Conservation (phyloP, 2,113 vertebrate genomes). For the Dissostichus mawsoni region DNA sequence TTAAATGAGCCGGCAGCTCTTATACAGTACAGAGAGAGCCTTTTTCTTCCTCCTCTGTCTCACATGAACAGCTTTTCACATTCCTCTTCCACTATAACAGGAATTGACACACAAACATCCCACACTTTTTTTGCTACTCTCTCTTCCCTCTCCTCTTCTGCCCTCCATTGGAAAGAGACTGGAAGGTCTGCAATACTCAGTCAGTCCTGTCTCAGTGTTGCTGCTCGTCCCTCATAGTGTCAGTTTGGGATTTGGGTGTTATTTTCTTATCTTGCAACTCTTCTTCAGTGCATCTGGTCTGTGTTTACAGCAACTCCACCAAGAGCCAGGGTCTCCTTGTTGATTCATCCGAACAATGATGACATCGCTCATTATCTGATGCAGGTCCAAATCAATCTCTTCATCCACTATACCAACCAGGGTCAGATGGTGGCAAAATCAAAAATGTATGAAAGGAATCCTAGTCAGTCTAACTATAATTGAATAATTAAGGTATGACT, state of each 20-base stretch:
- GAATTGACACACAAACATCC: slow-evolving; percentile 26
- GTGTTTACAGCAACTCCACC: background rate
- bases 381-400: background rate
- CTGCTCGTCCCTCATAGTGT: background rate
- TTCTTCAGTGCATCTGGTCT: slow-evolving; percentile 24
- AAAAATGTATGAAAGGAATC: too few relatives aligned
- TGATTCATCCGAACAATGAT: slow-evolving; percentile 1
- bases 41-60: slow-evolving; percentile 21
- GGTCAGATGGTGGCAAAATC: too few relatives aligned
- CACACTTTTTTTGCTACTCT: slow-evolving; percentile 38
- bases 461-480: too few relatives aligned
- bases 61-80: slow-evolving; percentile 25
- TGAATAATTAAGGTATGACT: too few relatives aligned
- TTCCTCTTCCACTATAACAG: slow-evolving; percentile 33
- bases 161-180: slow-evolving; percentile 83
- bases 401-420: background rate
- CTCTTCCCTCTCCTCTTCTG: slow-evolving; percentile 86
- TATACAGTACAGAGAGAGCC: background rate
- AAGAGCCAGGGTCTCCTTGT: background rate
- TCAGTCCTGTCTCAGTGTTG: background rate
- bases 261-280: background rate
- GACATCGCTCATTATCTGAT: slow-evolving; percentile 3
- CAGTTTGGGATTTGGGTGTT: background rate
- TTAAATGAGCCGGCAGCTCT: slow-evolving; percentile 21
- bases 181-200: slow-evolving; percentile 55